Base-by-base conservation (phyloP, 2,113 vertebrate species). In the Neoarius graeffei region DNA sequence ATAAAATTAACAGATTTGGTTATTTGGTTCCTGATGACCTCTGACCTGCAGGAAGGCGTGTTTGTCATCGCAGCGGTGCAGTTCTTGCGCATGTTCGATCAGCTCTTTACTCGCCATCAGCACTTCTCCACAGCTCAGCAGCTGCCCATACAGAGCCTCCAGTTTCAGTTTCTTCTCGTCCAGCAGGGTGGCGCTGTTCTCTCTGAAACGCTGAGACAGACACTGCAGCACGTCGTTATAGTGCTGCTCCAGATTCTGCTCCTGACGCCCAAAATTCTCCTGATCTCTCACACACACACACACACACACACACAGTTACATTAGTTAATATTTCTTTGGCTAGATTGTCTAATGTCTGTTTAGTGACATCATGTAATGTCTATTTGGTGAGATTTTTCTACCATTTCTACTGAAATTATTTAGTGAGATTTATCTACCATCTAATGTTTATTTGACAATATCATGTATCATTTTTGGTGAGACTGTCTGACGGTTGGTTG, bases 261-360 rank as follows among this genome's bases (percentile, higher is more conserved):
- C 98, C 81, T 97, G 97, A 77, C 96, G 97, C 62, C 96, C 97
- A 89, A 98, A 99, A 88, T 98, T 99, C 94, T 99, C 98, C 98
- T 99, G 94, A 94, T 9, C n/a, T 50, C 62, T 85, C 83, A 74
- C 66, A 67, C 3, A 71, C 20, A 95, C 14, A 67, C 15, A 59
- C 79, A 86, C 66, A 64, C 60, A 62, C 13, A 62, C 74, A 10
- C 71, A 57, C 14, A 30, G 5, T 5, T 35, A 71, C 30, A 73
- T 73, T 17, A 42, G 14, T 0, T 42, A 42, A 71, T 48, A 48
- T 48, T 48, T 74, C 7, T 48, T 74, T 48, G 23, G 42, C 69
- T 48, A 25, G 48, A 77, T 25, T 23, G 8, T 10, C 0, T 48
- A 8, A 42, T 48, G 19, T 76, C 52, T 76, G 42, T 77, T 77